Percentiles rank a stretch among this genome's conserved stretches.
phyloP scores from a whole-genome alignment of 92 coral and sea anemone species.

The Diadumene lineata region DNA sequence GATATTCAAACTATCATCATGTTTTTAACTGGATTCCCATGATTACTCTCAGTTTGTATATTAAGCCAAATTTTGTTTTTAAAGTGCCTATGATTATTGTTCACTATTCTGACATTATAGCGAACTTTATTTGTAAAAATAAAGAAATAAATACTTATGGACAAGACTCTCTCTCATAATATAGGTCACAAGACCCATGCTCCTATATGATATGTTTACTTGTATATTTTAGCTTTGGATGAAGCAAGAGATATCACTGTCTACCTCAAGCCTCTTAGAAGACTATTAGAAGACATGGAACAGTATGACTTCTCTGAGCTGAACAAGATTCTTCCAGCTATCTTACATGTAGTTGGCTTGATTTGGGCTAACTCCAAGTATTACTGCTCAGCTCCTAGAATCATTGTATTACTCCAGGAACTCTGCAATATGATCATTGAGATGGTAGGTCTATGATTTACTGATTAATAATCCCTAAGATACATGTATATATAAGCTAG shows the following conservation, averaged over 20 bases:
- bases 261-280: constrained; percentile 88
- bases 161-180: too few species aligned
- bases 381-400: constrained; percentile 94
- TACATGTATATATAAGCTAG: too few species aligned
- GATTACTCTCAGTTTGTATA: too few species aligned
- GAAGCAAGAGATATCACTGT: constrained; percentile 94
- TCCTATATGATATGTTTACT: neutral
- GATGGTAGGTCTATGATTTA: constrained; percentile 69
- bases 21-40: too few species aligned
- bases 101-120: too few species aligned
- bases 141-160: too few species aligned
- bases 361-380: constrained; percentile 96
- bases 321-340: constrained; percentile 86
- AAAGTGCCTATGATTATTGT: too few species aligned
- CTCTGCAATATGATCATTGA: constrained; percentile 97
- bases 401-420: constrained; percentile 93
- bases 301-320: constrained; percentile 97
- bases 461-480: too few species aligned
- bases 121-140: too few species aligned
- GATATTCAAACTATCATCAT: too few species aligned
- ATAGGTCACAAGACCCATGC: neutral
- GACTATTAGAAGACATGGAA: constrained; percentile 96
- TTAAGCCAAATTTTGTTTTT: too few species aligned
- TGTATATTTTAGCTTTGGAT: constrained; percentile 66
- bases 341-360: constrained; percentile 89